A percentile compares a stretch with the other conserved stretches of the same genome.
phyloP scores from a whole-genome alignment of 2,797 vertebrate genomes.

The Rhinichthys osculus region DNA sequence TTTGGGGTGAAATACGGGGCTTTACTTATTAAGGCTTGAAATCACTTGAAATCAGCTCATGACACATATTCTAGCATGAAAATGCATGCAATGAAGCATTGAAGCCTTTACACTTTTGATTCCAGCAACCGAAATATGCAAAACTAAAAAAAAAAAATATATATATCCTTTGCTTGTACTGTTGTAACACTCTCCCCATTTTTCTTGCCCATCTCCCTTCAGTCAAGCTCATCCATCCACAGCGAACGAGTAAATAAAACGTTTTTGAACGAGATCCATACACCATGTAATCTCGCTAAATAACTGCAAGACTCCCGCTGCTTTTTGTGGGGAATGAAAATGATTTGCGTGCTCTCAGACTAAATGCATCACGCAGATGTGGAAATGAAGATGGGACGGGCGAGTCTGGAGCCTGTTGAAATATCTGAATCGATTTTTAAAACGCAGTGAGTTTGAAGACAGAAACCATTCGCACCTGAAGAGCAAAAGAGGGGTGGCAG shows the following conservation, averaged over 20 bases:
- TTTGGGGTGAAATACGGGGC: background rate
- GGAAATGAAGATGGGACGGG: constrained; percentile 62
- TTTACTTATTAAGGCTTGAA: background rate
- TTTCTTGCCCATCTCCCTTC: constrained; percentile 48
- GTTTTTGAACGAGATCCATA: constrained; percentile 70
- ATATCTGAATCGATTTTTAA: constrained; percentile 67
- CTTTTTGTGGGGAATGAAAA: constrained; percentile 63
- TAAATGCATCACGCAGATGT: constrained; percentile 68
- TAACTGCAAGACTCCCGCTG: constrained; percentile 70
- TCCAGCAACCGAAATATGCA: constrained; percentile 18
- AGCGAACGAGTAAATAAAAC: constrained; percentile 70
- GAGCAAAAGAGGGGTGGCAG: background rate
- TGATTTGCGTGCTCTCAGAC: constrained; percentile 65
- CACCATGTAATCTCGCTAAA: constrained; percentile 76
- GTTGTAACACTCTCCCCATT: constrained; percentile 11
- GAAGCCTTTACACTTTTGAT: background rate
- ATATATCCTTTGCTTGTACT: constrained; percentile 1
- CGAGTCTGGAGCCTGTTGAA: constrained; percentile 57
- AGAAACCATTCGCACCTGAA: constrained; percentile 47
- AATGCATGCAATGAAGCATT: background rate
- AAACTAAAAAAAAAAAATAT: background rate
- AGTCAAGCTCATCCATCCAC: constrained; percentile 69
- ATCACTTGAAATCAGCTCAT: constrained; percentile 8
- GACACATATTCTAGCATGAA: background rate
- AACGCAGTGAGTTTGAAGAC: constrained; percentile 68